A percentile compares a stretch with the other conserved stretches of the same genome.
These are phyloP conservation scores for Otolemur crassicaudatus DNA, from an alignment of 2,797 vertebrate genomes.

Conservation along the genomic window DNA sequence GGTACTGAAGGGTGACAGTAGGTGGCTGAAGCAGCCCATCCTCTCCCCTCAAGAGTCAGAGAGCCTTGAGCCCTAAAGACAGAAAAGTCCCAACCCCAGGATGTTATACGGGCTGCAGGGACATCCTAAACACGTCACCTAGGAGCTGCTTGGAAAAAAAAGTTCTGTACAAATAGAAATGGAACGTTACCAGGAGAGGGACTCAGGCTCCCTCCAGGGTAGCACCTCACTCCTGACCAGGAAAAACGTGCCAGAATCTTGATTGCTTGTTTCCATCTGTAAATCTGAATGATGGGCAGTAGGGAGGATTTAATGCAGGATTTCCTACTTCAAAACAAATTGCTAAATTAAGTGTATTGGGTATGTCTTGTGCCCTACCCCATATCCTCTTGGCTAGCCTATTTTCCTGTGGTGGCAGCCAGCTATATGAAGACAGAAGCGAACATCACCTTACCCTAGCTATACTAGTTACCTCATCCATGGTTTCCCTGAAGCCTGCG, in stretches of 20 bases:
- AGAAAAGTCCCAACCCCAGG: background rate
- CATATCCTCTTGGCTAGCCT: background rate
- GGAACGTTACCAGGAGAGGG: background rate
- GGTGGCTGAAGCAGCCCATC: background rate
- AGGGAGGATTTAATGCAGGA: background rate
- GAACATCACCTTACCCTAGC: background rate
- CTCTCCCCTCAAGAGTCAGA: background rate
- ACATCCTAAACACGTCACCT: background rate
- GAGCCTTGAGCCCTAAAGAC: background rate
- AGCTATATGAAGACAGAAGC: background rate
- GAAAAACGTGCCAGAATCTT: slow-evolving; percentile 45
- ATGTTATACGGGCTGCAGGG: background rate
- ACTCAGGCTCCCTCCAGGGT: slow-evolving; percentile 7
- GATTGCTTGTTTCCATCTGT: slow-evolving; percentile 52
- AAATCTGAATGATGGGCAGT: background rate
- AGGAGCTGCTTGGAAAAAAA: background rate
- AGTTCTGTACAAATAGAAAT: background rate
- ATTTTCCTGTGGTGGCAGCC: background rate
- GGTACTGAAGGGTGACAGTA: background rate
- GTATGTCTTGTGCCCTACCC: background rate
- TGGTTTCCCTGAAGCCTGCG: background rate
- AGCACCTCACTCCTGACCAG: background rate
- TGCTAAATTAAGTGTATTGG: background rate
- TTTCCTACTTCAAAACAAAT: background rate
- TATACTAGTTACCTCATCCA: background rate